Evolutionary conservation across 2,888 invertebrate species (phyloP), one percentile per base, ranked within the genome.

Genomic region (Pammene aurita): DNA sequence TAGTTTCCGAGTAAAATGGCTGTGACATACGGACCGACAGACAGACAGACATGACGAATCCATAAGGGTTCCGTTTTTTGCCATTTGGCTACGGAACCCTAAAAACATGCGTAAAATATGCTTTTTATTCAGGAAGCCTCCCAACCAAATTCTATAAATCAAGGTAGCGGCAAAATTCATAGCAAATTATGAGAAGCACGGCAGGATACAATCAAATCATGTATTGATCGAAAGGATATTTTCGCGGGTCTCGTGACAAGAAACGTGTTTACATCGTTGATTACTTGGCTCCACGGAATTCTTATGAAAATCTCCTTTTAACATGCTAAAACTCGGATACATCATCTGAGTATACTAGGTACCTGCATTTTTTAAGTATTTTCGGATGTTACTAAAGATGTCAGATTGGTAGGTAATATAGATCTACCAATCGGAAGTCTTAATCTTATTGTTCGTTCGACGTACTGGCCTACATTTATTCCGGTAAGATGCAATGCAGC

Each of bases 161-260:
- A 56, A 56, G 48, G 61, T 66, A 54, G 67, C 67, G 46, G 55
- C 61, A 38, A 55, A 61, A 50, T 52, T 50, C 26, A 63, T 63
- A 42, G 56, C 48, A 34, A 67, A 50, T 56, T 62, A 67, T 62
- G 56, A 61, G 48, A 62, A 34, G 41, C 18, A 57, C 41, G 62
- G 56, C 67, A 63, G 62, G 56, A 63, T 63, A 67, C 56, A 67
- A 67, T 63, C 62, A 63, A 67, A 67, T 57, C 34, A 48, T 41
- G 62, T 67, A 67, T 67, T 57, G 67, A 57, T 62, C 62, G 56
- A 34, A 48, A 48, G 55, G 55, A 67, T 55, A 67, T 61, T 61
- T 67, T 67, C 54, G 11, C 60, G 41, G 46, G 54, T n/a, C 35
- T 66, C n/a, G 46, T 26, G 61, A 52, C 50, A 50, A 65, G 42